Base-by-base conservation (phyloP, 2,113 vertebrate genomes). In the Ophthalmotilapia sp. region DNA sequence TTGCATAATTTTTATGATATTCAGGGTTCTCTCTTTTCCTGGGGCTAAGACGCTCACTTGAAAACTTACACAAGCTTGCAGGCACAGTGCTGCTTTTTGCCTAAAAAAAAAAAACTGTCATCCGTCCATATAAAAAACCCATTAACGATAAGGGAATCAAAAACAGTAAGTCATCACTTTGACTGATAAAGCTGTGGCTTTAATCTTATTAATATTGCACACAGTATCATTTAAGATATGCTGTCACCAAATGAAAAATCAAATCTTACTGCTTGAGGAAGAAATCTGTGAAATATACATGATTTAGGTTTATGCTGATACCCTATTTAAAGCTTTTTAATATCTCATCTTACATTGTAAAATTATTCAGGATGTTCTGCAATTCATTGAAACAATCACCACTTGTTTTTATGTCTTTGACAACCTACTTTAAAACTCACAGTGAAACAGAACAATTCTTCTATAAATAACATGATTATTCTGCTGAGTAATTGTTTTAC, bases 161-260 rank as follows among this genome's bases (percentile, higher is more conserved):
- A 86, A 68, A 38, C 31, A 79, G 38, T 49, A n/a, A 85, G 70
- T 79, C n/a, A 21, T 81, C 65, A 80, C 62, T 81, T 68, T 80
- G 79, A 77, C 5, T 45, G 36, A 83, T 19, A n/a, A 21, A 6
- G 31, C 73, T 31, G 29, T n/a, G 38, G 83, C 65, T 85, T 84
- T 58, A 79, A 83, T 79, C 81, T 42, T 80, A 89, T 89, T 81
- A 90, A 65, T 88, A 86, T 14, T 82, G 55, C 85, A 79, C 51
- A 26, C n/a, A 90, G 70, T 40, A 84, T 47, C 42, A 73, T 75
- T 58, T 51, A 14, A 80, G 13, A 86, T 62, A 80, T 62, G 11
- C 62, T 56, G 83, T 83, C 15, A 60, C 36, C 17, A 55, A 73
- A 83, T 65, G 29, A 82, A 62, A 89, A 68, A 84, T 11, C 36